A percentile compares a stretch with the other conserved stretches of the same genome.
These are phyloP conservation scores for Podargus strigoides DNA, from an alignment of 2,797 vertebrate genomes.

Conservation along the genomic window DNA sequence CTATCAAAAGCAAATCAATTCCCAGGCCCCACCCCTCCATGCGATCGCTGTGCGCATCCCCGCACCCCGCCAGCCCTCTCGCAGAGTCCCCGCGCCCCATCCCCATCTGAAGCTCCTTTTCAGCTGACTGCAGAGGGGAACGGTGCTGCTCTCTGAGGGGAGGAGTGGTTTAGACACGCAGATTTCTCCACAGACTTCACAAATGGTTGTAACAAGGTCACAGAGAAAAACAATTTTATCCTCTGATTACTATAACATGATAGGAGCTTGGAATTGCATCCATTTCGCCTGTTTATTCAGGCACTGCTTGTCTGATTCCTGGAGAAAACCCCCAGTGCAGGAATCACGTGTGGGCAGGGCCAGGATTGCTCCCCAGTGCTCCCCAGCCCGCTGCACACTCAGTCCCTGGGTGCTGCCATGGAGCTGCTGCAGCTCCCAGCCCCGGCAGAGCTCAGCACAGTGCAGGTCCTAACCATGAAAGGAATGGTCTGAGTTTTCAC, in stretches of 20 bases:
- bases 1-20: not conserved
- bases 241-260: conserved; percentile 51
- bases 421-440: not conserved
- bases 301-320: not conserved
- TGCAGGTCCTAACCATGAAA: not conserved
- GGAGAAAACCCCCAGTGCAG: not conserved
- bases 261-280: conserved; percentile 13
- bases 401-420: not conserved
- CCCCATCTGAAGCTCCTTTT: not conserved
- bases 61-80: not conserved
- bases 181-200: conserved; percentile 29
- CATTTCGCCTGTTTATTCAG: conserved; percentile 10
- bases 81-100: not conserved
- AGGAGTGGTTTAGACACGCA: conserved; percentile 16
- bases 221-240: conserved; percentile 59
- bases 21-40: not conserved
- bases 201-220: conserved; percentile 59
- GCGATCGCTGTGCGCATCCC: accelerated
- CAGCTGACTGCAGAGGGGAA: not conserved
- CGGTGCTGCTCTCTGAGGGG: not conserved
- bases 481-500: not conserved
- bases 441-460: not conserved
- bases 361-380: not conserved
- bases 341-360: not conserved
- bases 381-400: not conserved